Conservation (phyloP, 35 echinoderm and acorn worm genomes). For the Diadema setosum region DNA sequence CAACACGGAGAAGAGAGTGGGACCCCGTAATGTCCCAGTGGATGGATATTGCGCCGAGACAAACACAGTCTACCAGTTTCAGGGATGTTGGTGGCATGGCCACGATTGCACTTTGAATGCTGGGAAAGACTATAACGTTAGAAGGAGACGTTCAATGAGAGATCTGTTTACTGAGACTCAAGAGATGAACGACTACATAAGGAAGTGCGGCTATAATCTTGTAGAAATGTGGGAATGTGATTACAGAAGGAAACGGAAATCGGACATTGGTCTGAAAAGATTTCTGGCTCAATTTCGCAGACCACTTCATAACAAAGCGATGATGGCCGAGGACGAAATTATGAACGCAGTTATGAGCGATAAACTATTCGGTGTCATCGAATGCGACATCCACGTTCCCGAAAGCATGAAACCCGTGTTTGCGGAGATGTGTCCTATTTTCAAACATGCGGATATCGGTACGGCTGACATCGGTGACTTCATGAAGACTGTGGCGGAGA, state of each 20-base stretch:
- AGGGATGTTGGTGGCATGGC: constrained; percentile 18
- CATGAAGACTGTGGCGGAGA: neutral
- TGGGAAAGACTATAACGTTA: neutral
- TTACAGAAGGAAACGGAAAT: neutral
- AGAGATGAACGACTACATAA: constrained; percentile 9
- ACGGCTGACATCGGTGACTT: neutral
- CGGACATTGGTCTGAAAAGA: neutral
- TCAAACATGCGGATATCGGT: constrained; percentile 1
- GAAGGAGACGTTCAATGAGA: no score
- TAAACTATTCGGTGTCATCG: neutral
- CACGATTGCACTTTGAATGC: neutral
- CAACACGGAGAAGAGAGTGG: neutral
- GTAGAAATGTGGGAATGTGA: constrained; percentile 35
- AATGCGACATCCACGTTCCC: constrained; percentile 38
- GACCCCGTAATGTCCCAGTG: neutral
- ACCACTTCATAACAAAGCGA: neutral
- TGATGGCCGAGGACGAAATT: neutral
- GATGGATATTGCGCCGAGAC: neutral
- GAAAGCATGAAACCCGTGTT: neutral
- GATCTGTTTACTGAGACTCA: neutral
- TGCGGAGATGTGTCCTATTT: constrained; percentile 20
- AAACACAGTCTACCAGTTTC: neutral
- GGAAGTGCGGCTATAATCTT: neutral
- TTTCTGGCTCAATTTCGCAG: neutral
- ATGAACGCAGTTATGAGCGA: neutral